These are phyloP conservation scores for Chrysolina americana DNA, from an alignment of 2,888 invertebrate genomes.

Conservation along the genomic window DNA sequence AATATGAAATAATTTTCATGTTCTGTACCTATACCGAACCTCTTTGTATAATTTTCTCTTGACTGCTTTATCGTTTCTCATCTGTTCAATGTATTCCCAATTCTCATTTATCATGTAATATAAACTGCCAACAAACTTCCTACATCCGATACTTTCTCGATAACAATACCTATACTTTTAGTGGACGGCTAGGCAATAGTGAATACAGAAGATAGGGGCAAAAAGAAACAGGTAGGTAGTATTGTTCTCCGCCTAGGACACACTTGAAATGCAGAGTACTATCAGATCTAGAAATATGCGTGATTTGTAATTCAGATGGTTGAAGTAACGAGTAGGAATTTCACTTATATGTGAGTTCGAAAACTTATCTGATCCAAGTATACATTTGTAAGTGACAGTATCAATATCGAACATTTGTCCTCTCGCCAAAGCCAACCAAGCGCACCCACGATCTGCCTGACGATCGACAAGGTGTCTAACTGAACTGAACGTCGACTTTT, in stretches of 20 bases:
- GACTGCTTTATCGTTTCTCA: too few relatives aligned
- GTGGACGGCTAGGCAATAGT: background rate
- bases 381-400: slow-evolving; percentile 18
- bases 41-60: too few relatives aligned
- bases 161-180: background rate
- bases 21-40: too few relatives aligned
- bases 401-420: slow-evolving; percentile 16
- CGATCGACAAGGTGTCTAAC: background rate
- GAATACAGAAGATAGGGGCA: background rate
- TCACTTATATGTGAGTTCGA: slow-evolving; percentile 11
- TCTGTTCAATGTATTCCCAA: too few relatives aligned
- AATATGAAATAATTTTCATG: too few relatives aligned
- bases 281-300: slow-evolving; percentile 18
- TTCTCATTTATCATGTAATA: too few relatives aligned
- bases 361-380: slow-evolving; percentile 11
- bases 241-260: slow-evolving; percentile 18
- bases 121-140: background rate
- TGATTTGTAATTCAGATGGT: slow-evolving; percentile 18
- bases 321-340: slow-evolving; percentile 12
- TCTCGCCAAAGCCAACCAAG: slow-evolving; percentile 10
- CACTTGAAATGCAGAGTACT: slow-evolving; percentile 5
- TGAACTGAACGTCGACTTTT: background rate
- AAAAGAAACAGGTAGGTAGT: slow-evolving; percentile 14
- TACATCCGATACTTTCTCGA: background rate
- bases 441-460: slow-evolving; percentile 6